Percentiles rank a stretch among this genome's conserved stretches.
phyloP scores from a whole-genome alignment of 1,140 invertebrate genomes.

The Drosophila jambulina region DNA sequence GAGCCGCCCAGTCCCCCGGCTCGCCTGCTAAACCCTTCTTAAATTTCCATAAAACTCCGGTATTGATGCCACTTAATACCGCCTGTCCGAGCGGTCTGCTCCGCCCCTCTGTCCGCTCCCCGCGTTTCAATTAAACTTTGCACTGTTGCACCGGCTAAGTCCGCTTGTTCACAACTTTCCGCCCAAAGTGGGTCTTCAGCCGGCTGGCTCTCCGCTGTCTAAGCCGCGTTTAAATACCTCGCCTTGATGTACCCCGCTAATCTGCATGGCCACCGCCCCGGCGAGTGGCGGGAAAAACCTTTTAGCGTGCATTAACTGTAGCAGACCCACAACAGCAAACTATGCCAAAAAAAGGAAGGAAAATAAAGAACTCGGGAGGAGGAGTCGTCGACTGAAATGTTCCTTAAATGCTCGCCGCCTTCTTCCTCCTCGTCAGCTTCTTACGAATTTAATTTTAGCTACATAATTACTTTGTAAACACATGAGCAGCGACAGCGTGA shows the following conservation, averaged over 20 bases:
- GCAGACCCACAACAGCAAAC: constrained; percentile 42
- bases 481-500: constrained; percentile 62
- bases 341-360: constrained; percentile 46
- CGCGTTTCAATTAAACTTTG: constrained; percentile 73
- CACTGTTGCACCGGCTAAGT: constrained; percentile 73
- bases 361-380: constrained; percentile 12
- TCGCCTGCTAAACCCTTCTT: constrained; percentile 48
- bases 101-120: neutral
- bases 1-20: neutral
- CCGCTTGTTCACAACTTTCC: constrained; percentile 74
- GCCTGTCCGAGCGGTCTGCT: constrained; percentile 13
- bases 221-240: constrained; percentile 79
- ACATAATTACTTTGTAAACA: constrained; percentile 85
- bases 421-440: constrained; percentile 41
- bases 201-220: constrained; percentile 36
- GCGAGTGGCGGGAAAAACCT: constrained; percentile 63
- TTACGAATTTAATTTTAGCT: constrained; percentile 84
- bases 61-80: constrained; percentile 72
- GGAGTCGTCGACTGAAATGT: constrained; percentile 40
- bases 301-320: constrained; percentile 75
- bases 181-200: constrained; percentile 59
- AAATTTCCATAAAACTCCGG: constrained; percentile 51
- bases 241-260: constrained; percentile 71
- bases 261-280: constrained; percentile 61
- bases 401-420: constrained; percentile 70